A percentile compares a stretch with the other conserved stretches of the same genome.
Evolutionary conservation across 1,140 invertebrate species (phyloP).

Genomic region (Microplitis demolitor): DNA sequence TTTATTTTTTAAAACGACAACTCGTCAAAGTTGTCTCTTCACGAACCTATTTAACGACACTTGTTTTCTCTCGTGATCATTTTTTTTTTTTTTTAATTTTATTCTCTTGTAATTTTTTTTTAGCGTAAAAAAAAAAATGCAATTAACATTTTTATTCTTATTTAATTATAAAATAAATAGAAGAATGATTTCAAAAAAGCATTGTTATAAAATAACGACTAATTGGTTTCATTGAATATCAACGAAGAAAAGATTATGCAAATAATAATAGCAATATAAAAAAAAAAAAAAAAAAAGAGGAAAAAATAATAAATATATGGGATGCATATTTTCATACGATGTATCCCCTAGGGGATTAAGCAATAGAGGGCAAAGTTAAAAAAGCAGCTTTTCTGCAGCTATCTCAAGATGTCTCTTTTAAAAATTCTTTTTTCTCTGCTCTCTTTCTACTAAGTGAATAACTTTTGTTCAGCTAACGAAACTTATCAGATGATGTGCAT

Average conservation of each 20-base stretch:
- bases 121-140: no score
- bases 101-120: no score
- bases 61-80: not conserved
- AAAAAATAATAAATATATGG: not conserved
- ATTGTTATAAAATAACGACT: no score
- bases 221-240: no score
- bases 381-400: not conserved
- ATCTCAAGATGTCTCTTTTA: not conserved
- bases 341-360: not conserved
- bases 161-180: no score
- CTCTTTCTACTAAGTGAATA: slow-evolving; percentile 2
- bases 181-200: no score
- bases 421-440: not conserved
- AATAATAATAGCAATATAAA: not conserved
- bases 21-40: not conserved
- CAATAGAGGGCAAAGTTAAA: not conserved
- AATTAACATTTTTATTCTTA: no score
- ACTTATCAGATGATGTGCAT: not conserved
- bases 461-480: not conserved
- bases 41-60: not conserved
- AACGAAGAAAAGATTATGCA: no score
- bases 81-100: not conserved
- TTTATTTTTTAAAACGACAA: not conserved
- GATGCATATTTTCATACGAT: not conserved
- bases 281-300: not conserved